These are phyloP conservation scores for Todiramphus saurophagus DNA, from an alignment of 2,113 vertebrate species.

Conservation along the genomic window DNA sequence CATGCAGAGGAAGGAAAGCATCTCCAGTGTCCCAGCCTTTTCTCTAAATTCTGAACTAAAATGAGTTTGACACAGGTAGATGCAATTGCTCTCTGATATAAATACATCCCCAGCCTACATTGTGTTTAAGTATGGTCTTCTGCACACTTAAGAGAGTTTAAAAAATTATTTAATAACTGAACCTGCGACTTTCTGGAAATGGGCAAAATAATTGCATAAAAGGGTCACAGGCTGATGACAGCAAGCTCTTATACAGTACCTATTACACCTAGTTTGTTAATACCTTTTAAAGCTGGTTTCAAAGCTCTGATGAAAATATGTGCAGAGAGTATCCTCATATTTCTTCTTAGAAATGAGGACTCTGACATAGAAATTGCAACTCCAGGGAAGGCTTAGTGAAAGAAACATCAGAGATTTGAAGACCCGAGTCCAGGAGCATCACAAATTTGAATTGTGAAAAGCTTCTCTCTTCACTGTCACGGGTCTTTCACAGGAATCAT, in stretches of 20 bases:
- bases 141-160: neutral
- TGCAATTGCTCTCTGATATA: neutral
- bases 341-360: neutral
- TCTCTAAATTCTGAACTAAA: neutral
- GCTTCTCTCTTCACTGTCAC: neutral
- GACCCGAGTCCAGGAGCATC: neutral
- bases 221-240: neutral
- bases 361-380: neutral
- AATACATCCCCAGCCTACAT: neutral
- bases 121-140: neutral
- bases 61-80: neutral
- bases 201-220: neutral
- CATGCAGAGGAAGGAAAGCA: neutral
- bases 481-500: conserved; percentile 22
- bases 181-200: neutral
- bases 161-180: neutral
- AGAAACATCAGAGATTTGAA: conserved; percentile 3
- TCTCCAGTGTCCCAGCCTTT: neutral
- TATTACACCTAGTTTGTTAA: neutral
- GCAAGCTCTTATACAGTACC: neutral
- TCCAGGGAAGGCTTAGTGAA: neutral
- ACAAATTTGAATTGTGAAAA: conserved; percentile 25
- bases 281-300: neutral
- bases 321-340: neutral
- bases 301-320: neutral